Conservation (phyloP, 1,140 invertebrate genomes). For the Doryteuthis pealeii region DNA sequence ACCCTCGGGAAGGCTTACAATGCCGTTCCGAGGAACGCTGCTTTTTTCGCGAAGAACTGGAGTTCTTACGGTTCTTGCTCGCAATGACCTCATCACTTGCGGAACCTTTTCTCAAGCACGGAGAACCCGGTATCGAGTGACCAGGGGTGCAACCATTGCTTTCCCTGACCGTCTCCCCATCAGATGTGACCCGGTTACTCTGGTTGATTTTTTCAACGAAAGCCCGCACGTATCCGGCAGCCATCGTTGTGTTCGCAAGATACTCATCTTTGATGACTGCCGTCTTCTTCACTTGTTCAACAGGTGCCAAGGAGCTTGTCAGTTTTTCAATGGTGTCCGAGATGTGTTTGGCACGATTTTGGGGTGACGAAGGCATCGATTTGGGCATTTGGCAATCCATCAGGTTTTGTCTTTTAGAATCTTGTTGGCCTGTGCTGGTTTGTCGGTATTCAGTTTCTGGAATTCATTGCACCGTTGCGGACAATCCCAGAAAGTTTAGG, state of each 20-base stretch:
- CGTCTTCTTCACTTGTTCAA: conserved; percentile 22
- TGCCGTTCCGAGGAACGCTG: not conserved
- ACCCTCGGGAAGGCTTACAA: conserved; percentile 16
- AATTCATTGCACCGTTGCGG: conserved; percentile 28
- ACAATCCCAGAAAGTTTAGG: conserved; percentile 32
- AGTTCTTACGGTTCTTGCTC: conserved; percentile 1
- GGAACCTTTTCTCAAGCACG: not conserved
- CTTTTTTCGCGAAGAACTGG: conserved; percentile 8
- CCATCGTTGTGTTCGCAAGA: conserved; percentile 37
- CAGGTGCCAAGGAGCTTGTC: conserved; percentile 16
- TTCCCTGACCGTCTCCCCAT: conserved; percentile 14
- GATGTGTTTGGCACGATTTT: conserved; percentile 9
- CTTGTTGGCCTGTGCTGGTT: not conserved
- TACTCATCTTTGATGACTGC: conserved; percentile 29
- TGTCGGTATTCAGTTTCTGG: conserved; percentile 16
- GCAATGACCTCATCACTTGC: not conserved
- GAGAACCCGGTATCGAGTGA: conserved; percentile 12
- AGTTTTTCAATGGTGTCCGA: conserved; percentile 6
- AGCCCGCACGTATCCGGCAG: conserved; percentile 42
- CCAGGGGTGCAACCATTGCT: not conserved
- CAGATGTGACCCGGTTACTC: not conserved
- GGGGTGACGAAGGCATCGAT: conserved; percentile 7
- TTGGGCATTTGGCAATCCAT: conserved; percentile 4
- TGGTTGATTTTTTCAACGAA: conserved; percentile 40
- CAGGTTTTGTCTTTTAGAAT: not conserved